Evolutionary conservation across 2,113 vertebrate genomes (phyloP).

Genomic region (Pogonocichla stellata): DNA sequence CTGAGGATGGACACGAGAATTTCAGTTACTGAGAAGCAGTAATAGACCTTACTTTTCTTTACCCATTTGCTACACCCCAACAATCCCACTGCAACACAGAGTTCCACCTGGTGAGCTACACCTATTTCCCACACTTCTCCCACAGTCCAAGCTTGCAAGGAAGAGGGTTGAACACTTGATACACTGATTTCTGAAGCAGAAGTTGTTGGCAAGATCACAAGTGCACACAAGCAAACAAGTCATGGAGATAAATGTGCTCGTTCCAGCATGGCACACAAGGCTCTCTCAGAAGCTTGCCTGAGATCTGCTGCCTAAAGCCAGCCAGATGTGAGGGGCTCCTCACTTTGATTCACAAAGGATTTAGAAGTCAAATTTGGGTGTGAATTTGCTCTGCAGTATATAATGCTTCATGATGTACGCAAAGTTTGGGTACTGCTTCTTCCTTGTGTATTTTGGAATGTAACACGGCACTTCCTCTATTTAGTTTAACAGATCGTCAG

Average conservation of each 20-base stretch:
- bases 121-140: background rate
- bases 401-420: background rate
- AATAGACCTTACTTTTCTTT: background rate
- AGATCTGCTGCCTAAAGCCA: background rate
- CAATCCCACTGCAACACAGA: accelerated
- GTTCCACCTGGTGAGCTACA: background rate
- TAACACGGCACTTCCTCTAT: accelerated
- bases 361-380: constrained; percentile 3
- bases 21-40: too few species aligned
- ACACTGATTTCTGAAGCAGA: background rate
- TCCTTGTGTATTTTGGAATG: background rate
- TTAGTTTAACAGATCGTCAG: background rate
- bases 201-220: accelerated
- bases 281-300: background rate
- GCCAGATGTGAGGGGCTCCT: background rate
- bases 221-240: accelerated
- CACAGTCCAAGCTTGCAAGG: background rate
- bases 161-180: background rate
- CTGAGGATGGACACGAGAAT: background rate
- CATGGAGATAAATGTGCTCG: background rate
- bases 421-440: background rate
- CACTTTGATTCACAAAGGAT: background rate
- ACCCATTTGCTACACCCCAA: accelerated
- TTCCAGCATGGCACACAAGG: accelerated
- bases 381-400: background rate